Base-by-base conservation (phyloP, 2,113 vertebrate genomes). In the Arvicanthis niloticus region DNA sequence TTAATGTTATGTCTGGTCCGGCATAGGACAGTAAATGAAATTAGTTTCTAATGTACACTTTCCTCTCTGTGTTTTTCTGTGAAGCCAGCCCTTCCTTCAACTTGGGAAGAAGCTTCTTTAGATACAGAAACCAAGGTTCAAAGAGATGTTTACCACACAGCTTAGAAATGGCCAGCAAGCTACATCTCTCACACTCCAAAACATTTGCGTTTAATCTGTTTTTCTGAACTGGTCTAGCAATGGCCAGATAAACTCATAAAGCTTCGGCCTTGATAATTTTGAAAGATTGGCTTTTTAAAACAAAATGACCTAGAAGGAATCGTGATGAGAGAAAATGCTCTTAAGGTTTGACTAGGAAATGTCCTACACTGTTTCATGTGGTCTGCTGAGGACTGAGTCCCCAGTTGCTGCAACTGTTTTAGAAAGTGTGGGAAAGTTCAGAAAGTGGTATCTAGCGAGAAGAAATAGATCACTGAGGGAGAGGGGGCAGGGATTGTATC, bases 31-130 rank as follows among this genome's bases (percentile, higher is more conserved):
- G 7, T 56, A 80, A n/a, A 91, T 88, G 72, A 53, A 93, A 84
- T 95, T 77, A 37, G 58, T 70, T 72, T 88, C 17, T 22, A 34
- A 60, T 84, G 9, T 34, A 29, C 12, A 70, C 13, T 80, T 91
- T 86, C 72, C 76, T 85, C 45, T 60, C 60, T 11, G 56, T 34
- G 9, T 82, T 88, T 88, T 73, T 72, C 68, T 91, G 45, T 19
- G 56, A 85, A 84, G 48, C 12, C n/a, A 91, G 31, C 11, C 34
- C 45, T 94, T 60, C 60, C 95, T 85, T 93, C 65, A 86, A 68
- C 19, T 19, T 65, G 24, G 19, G 9, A 0, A 82, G 9, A 0
- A 82, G 7, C 26, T 40, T 19, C 95, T 73, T 88, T 51, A 96
- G 31, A 85, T 31, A 24, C 37, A 16, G 80, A 82, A 77, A 58